phyloP scores from a whole-genome alignment of 2,113 vertebrate species.

The Deroptyus accipitrinus region DNA sequence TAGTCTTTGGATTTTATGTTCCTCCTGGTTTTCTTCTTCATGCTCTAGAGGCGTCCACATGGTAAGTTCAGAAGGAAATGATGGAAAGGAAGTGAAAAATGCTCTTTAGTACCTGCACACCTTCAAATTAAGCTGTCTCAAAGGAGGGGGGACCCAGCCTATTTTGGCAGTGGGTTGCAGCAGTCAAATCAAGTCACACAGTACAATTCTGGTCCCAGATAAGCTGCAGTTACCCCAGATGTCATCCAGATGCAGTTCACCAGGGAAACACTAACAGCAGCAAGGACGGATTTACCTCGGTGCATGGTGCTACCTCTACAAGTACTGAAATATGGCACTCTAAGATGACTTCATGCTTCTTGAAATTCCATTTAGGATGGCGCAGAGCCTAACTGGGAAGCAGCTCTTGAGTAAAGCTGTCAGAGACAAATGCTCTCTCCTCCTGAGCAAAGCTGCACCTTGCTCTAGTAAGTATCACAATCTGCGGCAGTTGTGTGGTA shows the following conservation, averaged over 20 bases:
- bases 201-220: not conserved
- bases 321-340: fast-evolving
- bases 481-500: fast-evolving
- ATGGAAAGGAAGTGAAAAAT: not conserved
- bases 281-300: fast-evolving
- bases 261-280: not conserved
- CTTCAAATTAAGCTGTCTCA: fast-evolving
- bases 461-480: not conserved
- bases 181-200: not conserved
- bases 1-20: not conserved
- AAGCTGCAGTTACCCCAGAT: fast-evolving
- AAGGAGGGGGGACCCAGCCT: not conserved
- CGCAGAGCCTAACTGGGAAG: not conserved
- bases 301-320: fast-evolving
- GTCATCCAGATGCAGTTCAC: not conserved
- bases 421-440: not conserved
- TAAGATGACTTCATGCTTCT: not conserved
- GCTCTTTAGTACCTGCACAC: fast-evolving
- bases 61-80: fast-evolving
- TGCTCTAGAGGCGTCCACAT: fast-evolving
- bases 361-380: fast-evolving
- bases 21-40: not conserved
- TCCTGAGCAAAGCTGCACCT: not conserved
- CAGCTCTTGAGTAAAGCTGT: not conserved
- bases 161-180: not conserved